phyloP scores from a whole-genome alignment of 2,888 invertebrate species.

The Galeopsomyia nigrocyanea region DNA sequence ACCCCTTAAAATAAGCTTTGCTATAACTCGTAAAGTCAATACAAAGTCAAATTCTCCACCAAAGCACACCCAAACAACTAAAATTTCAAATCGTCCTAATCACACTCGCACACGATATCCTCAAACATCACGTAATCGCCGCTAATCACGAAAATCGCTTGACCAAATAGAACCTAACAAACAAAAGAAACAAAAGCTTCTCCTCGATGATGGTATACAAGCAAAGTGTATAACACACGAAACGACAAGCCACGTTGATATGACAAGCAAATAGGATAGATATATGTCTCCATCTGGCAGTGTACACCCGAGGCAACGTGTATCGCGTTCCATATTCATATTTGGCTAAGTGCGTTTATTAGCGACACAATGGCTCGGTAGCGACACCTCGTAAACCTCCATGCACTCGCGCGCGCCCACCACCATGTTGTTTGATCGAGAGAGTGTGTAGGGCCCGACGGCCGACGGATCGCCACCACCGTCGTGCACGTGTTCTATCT shows the following conservation, averaged over 20 bases:
- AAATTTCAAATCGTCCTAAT: too few relatives aligned
- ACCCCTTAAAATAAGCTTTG: constrained; percentile 4
- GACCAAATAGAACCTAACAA: too few relatives aligned
- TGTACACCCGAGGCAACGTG: background rate
- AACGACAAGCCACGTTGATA: too few relatives aligned
- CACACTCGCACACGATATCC: too few relatives aligned
- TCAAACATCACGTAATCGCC: too few relatives aligned
- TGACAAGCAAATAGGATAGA: constrained; percentile 41
- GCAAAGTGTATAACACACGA: too few relatives aligned
- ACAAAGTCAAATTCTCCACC: too few relatives aligned
- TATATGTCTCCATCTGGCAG: constrained; percentile 49
- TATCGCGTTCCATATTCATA: constrained; percentile 60
- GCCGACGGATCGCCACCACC: constrained; percentile 42
- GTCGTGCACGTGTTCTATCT: constrained; percentile 16
- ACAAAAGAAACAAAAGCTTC: too few relatives aligned
- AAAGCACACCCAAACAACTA: too few relatives aligned
- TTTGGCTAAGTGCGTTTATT: constrained; percentile 64
- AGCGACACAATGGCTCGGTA: constrained; percentile 59
- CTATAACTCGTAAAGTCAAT: constrained; percentile 8
- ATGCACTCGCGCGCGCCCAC: constrained; percentile 1
- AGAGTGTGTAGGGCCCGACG: constrained; percentile 36
- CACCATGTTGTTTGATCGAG: too few relatives aligned
- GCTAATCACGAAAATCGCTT: too few relatives aligned
- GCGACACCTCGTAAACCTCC: constrained; percentile 63
- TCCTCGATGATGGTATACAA: too few relatives aligned